Evolutionary conservation across 2,888 invertebrate genomes (phyloP).

Genomic region (Hybos culiciformis): DNA sequence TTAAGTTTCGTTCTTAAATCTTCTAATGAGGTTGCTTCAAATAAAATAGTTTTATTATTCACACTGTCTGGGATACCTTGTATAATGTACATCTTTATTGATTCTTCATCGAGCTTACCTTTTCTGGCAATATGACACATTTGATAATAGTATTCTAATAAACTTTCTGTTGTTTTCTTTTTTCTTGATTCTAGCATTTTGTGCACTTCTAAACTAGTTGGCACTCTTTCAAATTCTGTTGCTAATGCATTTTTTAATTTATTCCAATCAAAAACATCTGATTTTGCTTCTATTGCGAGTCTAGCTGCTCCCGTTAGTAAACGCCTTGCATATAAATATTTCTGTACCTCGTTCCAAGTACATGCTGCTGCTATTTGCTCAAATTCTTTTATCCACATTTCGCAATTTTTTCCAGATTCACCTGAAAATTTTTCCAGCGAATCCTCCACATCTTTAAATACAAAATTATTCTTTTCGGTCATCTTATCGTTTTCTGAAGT

Average conservation of each 20-base stretch:
- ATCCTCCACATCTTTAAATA: conserved; percentile 7
- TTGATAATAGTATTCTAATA: not conserved
- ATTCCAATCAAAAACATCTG: conserved; percentile 2
- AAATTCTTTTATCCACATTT: conserved; percentile 5
- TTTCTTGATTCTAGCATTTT: no score
- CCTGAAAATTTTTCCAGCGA: conserved; percentile 4
- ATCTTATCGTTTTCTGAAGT: not conserved
- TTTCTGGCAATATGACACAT: conserved; percentile 3
- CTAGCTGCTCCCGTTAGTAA: no score
- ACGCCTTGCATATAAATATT: no score
- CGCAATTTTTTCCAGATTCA: conserved; percentile 4
- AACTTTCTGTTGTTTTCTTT: no score
- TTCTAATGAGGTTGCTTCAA: not conserved
- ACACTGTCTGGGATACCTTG: not conserved
- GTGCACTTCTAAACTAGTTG: no score
- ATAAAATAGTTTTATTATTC: not conserved
- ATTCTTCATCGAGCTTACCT: not conserved
- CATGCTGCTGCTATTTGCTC: conserved; percentile 3
- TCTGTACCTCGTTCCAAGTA: conserved; percentile 6
- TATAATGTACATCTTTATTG: not conserved
- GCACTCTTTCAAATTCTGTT: not conserved
- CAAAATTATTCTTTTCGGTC: conserved; percentile 2
- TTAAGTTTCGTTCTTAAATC: not conserved
- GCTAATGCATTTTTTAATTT: conserved; percentile 7
- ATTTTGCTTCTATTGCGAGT: conserved; percentile 5